Evolutionary conservation across 37 sponge, comb jelly and placozoan species (phyloP), one percentile per base, ranked within the genome.

Genomic region (Bolinopsis microptera): DNA sequence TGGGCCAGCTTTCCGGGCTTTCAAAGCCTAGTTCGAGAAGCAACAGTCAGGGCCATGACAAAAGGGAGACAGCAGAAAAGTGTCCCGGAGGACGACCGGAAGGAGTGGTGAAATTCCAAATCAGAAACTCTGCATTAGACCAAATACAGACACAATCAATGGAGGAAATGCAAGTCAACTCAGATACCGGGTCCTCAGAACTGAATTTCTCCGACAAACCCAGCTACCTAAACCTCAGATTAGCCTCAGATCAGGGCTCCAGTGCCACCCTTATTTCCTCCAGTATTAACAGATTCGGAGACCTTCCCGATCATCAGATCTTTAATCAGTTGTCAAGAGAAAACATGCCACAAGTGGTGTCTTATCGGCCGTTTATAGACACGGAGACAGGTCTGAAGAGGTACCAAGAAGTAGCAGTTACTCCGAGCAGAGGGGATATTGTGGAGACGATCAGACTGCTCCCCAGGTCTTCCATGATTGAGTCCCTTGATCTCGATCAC

Each of bases 401-500:
- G 61, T 48, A 48, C 61, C 61, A 48, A 13, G 61, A 48, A 13
- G 61, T 48, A 48, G 61, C 61, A 48, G 61, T 48, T 5, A 48
- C 61, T 13, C 61, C 61, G 9, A 48, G 61, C 13, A 48, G 61
- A 48, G 61, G 61, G 61, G 61, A 48, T 13, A 86, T 86, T 39
- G 31, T 86, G 61, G 61, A 86, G n/a, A 33, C 41, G 1, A 86
- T 86, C 26, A 34, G 26, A 9, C 13, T 25, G 0, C 90, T 86
- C n/a, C 90, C 90, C 0, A 0, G 39, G 26, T 33, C 61, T 26
- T 86, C 90, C 3, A 86, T 86, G 0, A n/a, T 86, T 0, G 25
- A 39, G 22, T 34, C 35, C n/a, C 90, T 86, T 2, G 35, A 40
- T 40, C 90, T 86, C 5, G 61, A 86, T 36, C 90, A 86, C 61